phyloP scores from a whole-genome alignment of 1,140 invertebrate genomes.

The Hyposmocoma kahamanoa region DNA sequence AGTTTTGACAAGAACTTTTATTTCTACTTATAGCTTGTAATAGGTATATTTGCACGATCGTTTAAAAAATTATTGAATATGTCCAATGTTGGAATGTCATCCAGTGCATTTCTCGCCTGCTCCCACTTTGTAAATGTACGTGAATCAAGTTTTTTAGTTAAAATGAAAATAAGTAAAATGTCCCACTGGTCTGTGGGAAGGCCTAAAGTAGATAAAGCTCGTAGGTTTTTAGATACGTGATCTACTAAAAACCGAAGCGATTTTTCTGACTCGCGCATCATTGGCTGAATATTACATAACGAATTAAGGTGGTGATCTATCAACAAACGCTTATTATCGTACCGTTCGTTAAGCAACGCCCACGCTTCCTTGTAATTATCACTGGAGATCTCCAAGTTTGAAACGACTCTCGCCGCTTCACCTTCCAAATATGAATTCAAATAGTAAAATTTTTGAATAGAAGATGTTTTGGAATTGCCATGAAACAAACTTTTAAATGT shows the following conservation, averaged over 20 bases:
- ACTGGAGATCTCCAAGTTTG: neutral
- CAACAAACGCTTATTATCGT: neutral
- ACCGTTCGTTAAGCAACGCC: neutral
- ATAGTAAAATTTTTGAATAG: neutral
- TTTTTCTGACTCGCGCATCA: neutral
- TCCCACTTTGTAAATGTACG: neutral
- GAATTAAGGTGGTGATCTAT: neutral
- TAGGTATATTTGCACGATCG: constrained; percentile 7
- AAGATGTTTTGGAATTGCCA: neutral
- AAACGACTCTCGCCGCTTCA: neutral
- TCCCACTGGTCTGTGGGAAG: neutral
- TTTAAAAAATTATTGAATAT: constrained; percentile 8
- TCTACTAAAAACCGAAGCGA: neutral
- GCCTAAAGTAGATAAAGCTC: neutral
- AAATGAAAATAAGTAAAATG: constrained; percentile 9
- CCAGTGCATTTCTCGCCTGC: neutral
- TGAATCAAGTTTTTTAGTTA: neutral
- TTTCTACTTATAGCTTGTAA: constrained; percentile 4
- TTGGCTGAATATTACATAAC: neutral
- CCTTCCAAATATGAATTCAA: neutral
- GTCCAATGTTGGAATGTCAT: neutral
- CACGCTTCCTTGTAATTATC: neutral
- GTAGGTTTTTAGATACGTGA: neutral
- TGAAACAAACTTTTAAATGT: neutral
- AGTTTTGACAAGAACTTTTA: neutral